Conservation (phyloP, 2,113 vertebrate species). For the Corapipo altera region DNA sequence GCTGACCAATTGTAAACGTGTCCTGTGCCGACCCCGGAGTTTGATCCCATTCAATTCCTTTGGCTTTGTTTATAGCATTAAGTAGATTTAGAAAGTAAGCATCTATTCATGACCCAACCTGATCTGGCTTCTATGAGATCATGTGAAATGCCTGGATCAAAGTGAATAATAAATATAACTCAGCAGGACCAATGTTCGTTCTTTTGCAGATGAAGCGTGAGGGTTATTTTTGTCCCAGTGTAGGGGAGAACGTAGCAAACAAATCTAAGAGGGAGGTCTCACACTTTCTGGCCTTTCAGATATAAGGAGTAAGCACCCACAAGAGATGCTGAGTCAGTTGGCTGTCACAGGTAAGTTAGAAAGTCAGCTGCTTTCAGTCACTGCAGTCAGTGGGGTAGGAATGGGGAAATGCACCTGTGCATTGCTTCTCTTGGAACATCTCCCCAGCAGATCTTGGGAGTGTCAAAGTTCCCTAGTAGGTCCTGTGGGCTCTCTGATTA, state of each 20-base stretch:
- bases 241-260: background rate
- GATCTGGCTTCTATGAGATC: slow-evolving; percentile 48
- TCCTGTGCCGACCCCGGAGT: slow-evolving; percentile 11
- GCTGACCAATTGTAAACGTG: slow-evolving; percentile 20
- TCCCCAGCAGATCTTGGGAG: background rate
- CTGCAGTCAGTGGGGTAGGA: background rate
- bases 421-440: background rate
- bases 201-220: slow-evolving; percentile 7
- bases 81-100: slow-evolving; percentile 66
- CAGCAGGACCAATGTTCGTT: background rate
- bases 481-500: background rate
- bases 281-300: background rate
- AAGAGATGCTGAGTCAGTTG: background rate
- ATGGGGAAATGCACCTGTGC: background rate
- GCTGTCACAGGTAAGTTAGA: background rate
- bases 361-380: background rate
- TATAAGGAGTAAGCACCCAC: background rate
- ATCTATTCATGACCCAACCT: slow-evolving; percentile 54
- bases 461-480: background rate
- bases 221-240: background rate
- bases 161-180: slow-evolving; percentile 49
- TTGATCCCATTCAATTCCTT: slow-evolving; percentile 59
- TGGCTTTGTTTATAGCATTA: slow-evolving; percentile 56
- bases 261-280: background rate
- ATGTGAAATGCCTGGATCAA: slow-evolving; percentile 54